Evolutionary conservation across 2,113 vertebrate species (phyloP), one percentile per base, ranked within the genome.

Genomic region (Zapornia atra): DNA sequence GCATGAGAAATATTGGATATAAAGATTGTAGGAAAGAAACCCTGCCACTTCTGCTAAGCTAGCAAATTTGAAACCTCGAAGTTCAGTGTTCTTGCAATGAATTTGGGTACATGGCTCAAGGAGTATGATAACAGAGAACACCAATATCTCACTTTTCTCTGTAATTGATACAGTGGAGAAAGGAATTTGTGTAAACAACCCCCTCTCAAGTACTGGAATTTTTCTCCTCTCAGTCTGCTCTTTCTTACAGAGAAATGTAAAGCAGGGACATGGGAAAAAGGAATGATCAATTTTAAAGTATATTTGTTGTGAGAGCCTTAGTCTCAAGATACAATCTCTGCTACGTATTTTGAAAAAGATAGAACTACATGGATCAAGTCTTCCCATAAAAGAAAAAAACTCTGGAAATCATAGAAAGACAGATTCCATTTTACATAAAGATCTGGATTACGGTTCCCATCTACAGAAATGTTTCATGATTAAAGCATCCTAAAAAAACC

Each of bases 161-260:
- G 40, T 60, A 87, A 77, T 2, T 64, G 50, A 84, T 64, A 63
- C 0, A 57, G 26, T 4, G 11, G 63, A 91, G 65, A 94, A 95
- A 82, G 40, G 80, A 94, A 95, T 89, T 60, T 80, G 7, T 84
- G 26, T 91, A 81, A 96, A 87, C 66, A 85, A 28, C 29, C 57
- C 73, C 24, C 44, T 34, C 38, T 56, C 16, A 73, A 69, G 38
- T 61, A 79, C 36, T 71, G 54, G 50, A 64, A 60, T 77, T 96
- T 79, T 87, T 90, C 42, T 91, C 24, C 21, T 87, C 59, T 50
- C 69, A 25, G 18, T 59, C 31, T 84, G 15, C 24, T 56, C 14
- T 59, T 81, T 93, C 20, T 79, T 77, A 53, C 34, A 70, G 40
- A 86, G 50, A 94, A 57, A 16, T 25, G 12, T 84, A 77, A 90